Conservation (phyloP, 2,113 vertebrate genomes). For the Cebidichthys violaceus region DNA sequence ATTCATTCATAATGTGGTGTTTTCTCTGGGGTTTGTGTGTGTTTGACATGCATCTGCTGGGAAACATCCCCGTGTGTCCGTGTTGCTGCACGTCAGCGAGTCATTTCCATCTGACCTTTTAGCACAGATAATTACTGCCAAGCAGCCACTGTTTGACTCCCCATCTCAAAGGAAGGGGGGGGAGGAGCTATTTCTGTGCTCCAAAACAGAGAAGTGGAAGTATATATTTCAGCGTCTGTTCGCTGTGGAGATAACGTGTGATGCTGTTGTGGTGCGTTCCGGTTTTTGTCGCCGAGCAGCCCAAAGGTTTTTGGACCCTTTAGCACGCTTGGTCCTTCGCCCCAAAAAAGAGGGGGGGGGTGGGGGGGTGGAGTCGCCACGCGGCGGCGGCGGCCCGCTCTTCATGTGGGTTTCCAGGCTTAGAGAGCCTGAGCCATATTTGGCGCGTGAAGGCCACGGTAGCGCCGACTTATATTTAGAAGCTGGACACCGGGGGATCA, state of each 20-base stretch:
- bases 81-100: neutral
- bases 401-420: constrained; percentile 44
- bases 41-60: neutral
- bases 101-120: constrained; percentile 54
- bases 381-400: neutral
- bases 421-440: constrained; percentile 44
- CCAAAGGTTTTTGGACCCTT: constrained; percentile 1
- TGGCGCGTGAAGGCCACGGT: constrained; percentile 44
- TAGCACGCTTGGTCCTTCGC: constrained; percentile 27
- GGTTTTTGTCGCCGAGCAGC: constrained; percentile 43
- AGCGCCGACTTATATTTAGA: constrained; percentile 65
- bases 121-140: constrained; percentile 29
- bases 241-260: neutral
- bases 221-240: neutral
- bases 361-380: constrained; percentile 9
- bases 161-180: too few relatives aligned
- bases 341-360: too few relatives aligned
- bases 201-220: neutral
- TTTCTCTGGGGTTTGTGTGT: neutral
- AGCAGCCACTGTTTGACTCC: constrained; percentile 3
- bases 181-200: neutral
- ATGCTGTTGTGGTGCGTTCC: constrained; percentile 31
- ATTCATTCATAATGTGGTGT: constrained; percentile 45
- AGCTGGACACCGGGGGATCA: constrained; percentile 15
- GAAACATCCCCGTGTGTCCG: neutral